A percentile compares a stretch with the other conserved stretches of the same genome.
phyloP scores from a whole-genome alignment of 2,797 vertebrate genomes.

The Hippoglossus hippoglossus region DNA sequence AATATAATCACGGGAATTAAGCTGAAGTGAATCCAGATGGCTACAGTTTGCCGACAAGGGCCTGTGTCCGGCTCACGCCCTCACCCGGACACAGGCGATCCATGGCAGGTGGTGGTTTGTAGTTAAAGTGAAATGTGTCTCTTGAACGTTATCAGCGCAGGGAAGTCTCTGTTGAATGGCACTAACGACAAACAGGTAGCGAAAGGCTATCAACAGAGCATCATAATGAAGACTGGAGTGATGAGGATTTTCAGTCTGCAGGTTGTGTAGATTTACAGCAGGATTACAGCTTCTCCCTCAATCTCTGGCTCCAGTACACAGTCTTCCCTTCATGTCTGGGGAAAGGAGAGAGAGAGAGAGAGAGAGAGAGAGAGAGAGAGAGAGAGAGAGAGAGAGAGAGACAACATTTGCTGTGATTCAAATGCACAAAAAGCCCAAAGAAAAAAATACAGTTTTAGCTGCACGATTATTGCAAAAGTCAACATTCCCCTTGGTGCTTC shows the following conservation, averaged over 20 bases:
- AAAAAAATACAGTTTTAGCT: slow-evolving; percentile 38
- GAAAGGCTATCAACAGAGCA: slow-evolving; percentile 28
- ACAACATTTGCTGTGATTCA: slow-evolving; percentile 38
- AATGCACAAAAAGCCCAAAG: slow-evolving; percentile 33
- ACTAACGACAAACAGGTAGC: slow-evolving; percentile 13
- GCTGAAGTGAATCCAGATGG: slow-evolving; percentile 50
- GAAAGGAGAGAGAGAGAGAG: slow-evolving; percentile 49
- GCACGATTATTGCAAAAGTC: slow-evolving; percentile 72
- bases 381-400: slow-evolving; percentile 60
- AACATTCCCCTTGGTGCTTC: slow-evolving; percentile 71
- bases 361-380: slow-evolving; percentile 60
- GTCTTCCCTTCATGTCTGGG: slow-evolving; percentile 71
- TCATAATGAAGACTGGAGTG: slow-evolving; percentile 31
- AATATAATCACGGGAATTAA: slow-evolving; percentile 52
- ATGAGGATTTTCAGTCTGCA: slow-evolving; percentile 15
- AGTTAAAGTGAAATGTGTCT: slow-evolving; percentile 4
- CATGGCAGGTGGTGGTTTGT: slow-evolving; percentile 62
- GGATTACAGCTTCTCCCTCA: slow-evolving; percentile 30
- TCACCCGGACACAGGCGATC: slow-evolving; percentile 75
- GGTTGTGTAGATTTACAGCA: slow-evolving; percentile 40
- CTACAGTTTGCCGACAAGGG: slow-evolving; percentile 72
- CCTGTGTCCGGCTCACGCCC: slow-evolving; percentile 73
- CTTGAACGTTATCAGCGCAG: not conserved
- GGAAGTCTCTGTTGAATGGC: not conserved
- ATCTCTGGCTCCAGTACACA: slow-evolving; percentile 37